phyloP scores from a whole-genome alignment of 2,113 vertebrate species.

The Hippocampus abdominalis region DNA sequence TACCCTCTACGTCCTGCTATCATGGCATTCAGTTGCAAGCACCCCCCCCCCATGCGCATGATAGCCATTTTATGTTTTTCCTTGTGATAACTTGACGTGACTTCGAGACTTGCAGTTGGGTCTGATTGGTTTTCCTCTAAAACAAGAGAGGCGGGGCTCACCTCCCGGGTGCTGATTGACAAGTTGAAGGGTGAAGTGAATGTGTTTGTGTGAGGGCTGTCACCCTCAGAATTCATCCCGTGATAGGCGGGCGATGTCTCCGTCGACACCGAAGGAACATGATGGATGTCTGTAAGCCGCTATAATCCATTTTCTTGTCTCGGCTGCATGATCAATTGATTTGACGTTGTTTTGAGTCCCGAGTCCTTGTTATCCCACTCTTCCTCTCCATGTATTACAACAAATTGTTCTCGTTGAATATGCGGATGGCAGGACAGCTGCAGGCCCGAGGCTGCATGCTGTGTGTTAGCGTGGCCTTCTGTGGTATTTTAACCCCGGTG shows the following conservation, averaged over 20 bases:
- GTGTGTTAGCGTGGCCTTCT: constrained; percentile 32
- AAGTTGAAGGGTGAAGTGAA: constrained; percentile 49
- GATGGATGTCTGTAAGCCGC: constrained; percentile 45
- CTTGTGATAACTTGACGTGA: constrained; percentile 43
- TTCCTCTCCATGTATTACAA: constrained; percentile 4
- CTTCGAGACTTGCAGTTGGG: constrained; percentile 43
- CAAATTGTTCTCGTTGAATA: not conserved
- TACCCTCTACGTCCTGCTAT: constrained; percentile 45
- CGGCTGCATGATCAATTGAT: constrained; percentile 10
- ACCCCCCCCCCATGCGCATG: constrained; percentile 40
- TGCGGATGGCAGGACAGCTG: constrained; percentile 42
- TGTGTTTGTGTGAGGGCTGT: constrained; percentile 41
- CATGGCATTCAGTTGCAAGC: constrained; percentile 47
- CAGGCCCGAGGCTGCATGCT: constrained; percentile 19
- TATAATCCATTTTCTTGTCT: constrained; percentile 26
- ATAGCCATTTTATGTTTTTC: constrained; percentile 5
- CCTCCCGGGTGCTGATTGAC: constrained; percentile 43
- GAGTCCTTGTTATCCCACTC: not conserved
- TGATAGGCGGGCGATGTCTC: constrained; percentile 52
- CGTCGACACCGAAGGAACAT: constrained; percentile 36
- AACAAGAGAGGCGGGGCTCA: constrained; percentile 43
- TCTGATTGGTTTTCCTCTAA: constrained; percentile 61
- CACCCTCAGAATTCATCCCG: constrained; percentile 44
- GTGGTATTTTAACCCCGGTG: constrained; percentile 51
- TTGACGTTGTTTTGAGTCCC: constrained; percentile 7